A percentile compares a stretch with the other conserved stretches of the same genome.
phyloP scores from a whole-genome alignment of 2,888 invertebrate genomes.

The Trichopoda pennipes region DNA sequence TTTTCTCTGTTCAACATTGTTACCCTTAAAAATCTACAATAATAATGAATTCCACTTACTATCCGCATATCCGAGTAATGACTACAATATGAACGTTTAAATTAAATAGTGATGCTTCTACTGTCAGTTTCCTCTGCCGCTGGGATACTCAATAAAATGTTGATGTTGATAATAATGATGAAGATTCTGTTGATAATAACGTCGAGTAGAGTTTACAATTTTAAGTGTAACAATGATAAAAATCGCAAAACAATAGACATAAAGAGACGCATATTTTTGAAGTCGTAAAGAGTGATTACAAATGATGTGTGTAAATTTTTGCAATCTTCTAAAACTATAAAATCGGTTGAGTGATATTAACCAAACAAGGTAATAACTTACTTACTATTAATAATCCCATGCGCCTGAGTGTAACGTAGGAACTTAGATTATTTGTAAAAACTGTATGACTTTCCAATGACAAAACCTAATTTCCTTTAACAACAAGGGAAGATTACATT shows the following conservation, averaged over 20 bases:
- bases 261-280: background rate
- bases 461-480: too few relatives aligned
- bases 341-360: too few relatives aligned
- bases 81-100: constrained; percentile 24
- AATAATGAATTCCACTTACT: constrained; percentile 25
- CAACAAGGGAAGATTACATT: too few relatives aligned
- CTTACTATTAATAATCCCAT: too few relatives aligned
- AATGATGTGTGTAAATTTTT: background rate
- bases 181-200: constrained; percentile 29
- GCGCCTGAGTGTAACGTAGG: too few relatives aligned
- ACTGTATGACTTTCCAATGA: too few relatives aligned
- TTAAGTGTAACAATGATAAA: constrained; percentile 2
- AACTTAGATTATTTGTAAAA: too few relatives aligned
- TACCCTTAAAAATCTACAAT: background rate
- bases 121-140: background rate
- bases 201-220: background rate
- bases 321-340: too few relatives aligned
- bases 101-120: constrained; percentile 8
- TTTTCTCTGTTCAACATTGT: background rate
- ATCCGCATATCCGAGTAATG: background rate
- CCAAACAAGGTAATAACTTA: too few relatives aligned
- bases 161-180: constrained; percentile 32
- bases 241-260: constrained; percentile 16
- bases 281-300: background rate
- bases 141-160: constrained; percentile 12